Base-by-base conservation (phyloP, 2,113 vertebrate species). In the Psophia crepitans region DNA sequence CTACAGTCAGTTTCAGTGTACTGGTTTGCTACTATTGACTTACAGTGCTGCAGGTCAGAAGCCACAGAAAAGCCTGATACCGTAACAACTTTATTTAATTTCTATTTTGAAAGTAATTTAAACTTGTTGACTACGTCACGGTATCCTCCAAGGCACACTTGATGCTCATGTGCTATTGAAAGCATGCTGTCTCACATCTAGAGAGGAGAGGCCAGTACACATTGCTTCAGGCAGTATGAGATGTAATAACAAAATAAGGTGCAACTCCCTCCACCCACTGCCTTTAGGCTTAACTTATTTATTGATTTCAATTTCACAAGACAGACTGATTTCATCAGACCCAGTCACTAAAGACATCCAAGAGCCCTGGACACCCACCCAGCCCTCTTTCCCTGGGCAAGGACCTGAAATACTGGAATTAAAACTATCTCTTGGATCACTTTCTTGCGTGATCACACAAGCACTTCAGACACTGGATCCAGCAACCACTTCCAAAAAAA, bases 61-160 rank as follows among this genome's bases (percentile, higher is more conserved):
- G 35, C 41, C 44, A 32, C n/a, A 27, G 35, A 70, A 69, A 46
- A 26, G 12, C 14, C 39, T 24, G 19, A 33, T 19, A 28, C 12
- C 11, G 1, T 18, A 86, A 73, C 8, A 51, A 58, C 5, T 15
- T 30, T 1, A 16, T 41, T 78, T 21, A 8, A 57, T 61, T 80
- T 61, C 70, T 77, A 10, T 16, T 65, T 66, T 80, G 17, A 41
- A 94, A 35, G 32, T 54, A 41, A 14, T 73, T 90, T 17, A 32
- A 78, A 46, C 12, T 33, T 18, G 0, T 33, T 43, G 43, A n/a
- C 51, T 77, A 26, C n/a, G 27, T 69, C 43, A 20, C 0, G 1
- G 65, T 14, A 43, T 46, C 20, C 32, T 49, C 20, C 43, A 28
- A 20, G 33, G 48, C 21, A 2, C 35, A 43, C 35, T 30, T 13